Conservation (phyloP, 2,888 invertebrate species). For the Mythimna albipuncta region DNA sequence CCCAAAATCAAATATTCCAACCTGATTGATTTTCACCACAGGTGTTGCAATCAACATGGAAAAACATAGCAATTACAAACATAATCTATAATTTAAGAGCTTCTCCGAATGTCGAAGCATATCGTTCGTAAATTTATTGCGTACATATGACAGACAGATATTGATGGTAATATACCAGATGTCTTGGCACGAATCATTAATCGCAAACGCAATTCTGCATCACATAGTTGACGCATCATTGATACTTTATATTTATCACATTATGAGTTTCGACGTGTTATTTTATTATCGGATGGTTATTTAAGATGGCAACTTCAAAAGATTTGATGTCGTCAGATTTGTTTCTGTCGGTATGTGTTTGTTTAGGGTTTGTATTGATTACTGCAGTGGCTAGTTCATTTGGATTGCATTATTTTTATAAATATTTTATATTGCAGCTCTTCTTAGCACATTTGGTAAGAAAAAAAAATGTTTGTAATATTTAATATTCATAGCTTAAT, state of each 20-base stretch:
- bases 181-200: constrained; percentile 72
- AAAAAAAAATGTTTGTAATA: too few species aligned
- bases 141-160: constrained; percentile 72
- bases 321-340: constrained; percentile 48
- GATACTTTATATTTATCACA: constrained; percentile 77
- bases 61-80: constrained; percentile 45
- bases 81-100: constrained; percentile 40
- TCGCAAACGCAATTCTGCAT: constrained; percentile 70
- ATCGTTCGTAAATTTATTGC: constrained; percentile 64
- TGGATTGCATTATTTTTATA: not conserved
- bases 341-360: constrained; percentile 42
- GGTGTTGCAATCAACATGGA: constrained; percentile 40
- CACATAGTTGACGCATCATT: constrained; percentile 83
- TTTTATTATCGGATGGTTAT: constrained; percentile 48
- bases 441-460: too few species aligned
- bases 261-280: constrained; percentile 64
- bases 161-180: constrained; percentile 72
- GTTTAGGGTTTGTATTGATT: constrained; percentile 27
- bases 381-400: not conserved
- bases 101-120: constrained; percentile 57
- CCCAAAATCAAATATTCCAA: not conserved
- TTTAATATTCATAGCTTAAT: too few species aligned
- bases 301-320: constrained; percentile 51
- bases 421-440: not conserved
- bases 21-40: constrained; percentile 39